Base-by-base conservation (phyloP, 2,888 invertebrate genomes). In the Sarcophaga variegata region DNA sequence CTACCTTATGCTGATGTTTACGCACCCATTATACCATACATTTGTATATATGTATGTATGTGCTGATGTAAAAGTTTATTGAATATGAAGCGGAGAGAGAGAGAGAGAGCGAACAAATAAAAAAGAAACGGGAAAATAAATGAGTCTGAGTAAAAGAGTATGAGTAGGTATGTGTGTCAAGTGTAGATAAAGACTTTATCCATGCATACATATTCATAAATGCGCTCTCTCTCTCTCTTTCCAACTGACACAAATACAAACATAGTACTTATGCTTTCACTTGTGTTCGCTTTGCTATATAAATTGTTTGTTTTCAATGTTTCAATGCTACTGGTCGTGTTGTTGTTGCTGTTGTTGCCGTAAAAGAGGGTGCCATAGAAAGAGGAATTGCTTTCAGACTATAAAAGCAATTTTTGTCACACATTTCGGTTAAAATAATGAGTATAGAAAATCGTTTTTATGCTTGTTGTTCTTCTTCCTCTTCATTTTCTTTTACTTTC, bases 301-400 rank as follows among this genome's bases (percentile, higher is more conserved):
- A 81, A 74, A 78, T 75, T 85, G 70, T 82, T 85, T 85, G 81
- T 75, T 72, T 82, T 75, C 62, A 75, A 75, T 77, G 63, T 22
- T 71, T 85, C 63, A 37, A 37, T 72, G 22, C 37, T 37, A 37
- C 37, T 47, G 22, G 45, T n/a, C 64, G 27, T 78, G 27, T 27
- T 27, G 5, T 27, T 27, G 27, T 27, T 5, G 27, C 6, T 37
- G 37, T 10, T 37, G 37, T 74, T 77, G 70, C 45, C 70, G 79
- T 60, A 12, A 66, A 14, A 62, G 54, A 81, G 59, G 67, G 49
- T 84, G 70, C 10, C 76, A 75, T 66, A 64, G 66, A 60, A 70
- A 14, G 14, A 0, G 0, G 14, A 79, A 49, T 20, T 5, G 64
- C 47, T 76, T 66, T 64, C 59, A 62, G 37, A 54, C 5, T 22